A percentile compares a stretch with the other conserved stretches of the same genome.
phyloP scores from a whole-genome alignment of 1,140 invertebrate genomes.

The Matsumurasca onukii region DNA sequence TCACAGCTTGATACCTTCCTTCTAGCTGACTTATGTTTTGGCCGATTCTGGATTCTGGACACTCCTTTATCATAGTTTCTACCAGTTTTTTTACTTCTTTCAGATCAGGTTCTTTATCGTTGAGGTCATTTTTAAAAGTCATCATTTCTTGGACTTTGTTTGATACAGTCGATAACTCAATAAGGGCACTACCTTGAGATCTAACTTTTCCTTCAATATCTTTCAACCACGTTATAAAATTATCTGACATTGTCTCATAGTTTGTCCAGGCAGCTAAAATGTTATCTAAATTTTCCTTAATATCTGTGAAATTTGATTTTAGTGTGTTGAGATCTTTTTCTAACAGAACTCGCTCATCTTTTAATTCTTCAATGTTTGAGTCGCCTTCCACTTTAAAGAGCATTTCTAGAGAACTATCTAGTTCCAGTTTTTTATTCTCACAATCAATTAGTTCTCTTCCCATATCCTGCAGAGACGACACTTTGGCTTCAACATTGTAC shows the following conservation, averaged over 20 bases:
- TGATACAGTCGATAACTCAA: constrained; percentile 68
- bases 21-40: constrained; percentile 78
- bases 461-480: constrained; percentile 76
- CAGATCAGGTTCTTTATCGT: constrained; percentile 64
- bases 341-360: constrained; percentile 62
- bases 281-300: constrained; percentile 66
- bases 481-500: constrained; percentile 91
- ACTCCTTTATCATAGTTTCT: constrained; percentile 69
- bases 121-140: constrained; percentile 61
- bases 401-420: constrained; percentile 65
- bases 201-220: constrained; percentile 79
- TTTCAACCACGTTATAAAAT: constrained; percentile 80
- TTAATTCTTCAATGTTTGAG: constrained; percentile 62
- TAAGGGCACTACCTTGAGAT: constrained; percentile 66
- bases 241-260: constrained; percentile 69
- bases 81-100: constrained; percentile 65
- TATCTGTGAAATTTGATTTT: constrained; percentile 63
- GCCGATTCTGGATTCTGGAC: constrained; percentile 76
- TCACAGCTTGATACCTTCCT: constrained; percentile 71
- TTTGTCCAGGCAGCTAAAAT: constrained; percentile 77
- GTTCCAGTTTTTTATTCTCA: constrained; percentile 61
- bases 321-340: constrained; percentile 67
- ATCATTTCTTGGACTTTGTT: constrained; percentile 70
- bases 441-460: constrained; percentile 70
- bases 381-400: constrained; percentile 66